Conservation (phyloP, 1,140 invertebrate species). For the Penaeus chinensis region DNA sequence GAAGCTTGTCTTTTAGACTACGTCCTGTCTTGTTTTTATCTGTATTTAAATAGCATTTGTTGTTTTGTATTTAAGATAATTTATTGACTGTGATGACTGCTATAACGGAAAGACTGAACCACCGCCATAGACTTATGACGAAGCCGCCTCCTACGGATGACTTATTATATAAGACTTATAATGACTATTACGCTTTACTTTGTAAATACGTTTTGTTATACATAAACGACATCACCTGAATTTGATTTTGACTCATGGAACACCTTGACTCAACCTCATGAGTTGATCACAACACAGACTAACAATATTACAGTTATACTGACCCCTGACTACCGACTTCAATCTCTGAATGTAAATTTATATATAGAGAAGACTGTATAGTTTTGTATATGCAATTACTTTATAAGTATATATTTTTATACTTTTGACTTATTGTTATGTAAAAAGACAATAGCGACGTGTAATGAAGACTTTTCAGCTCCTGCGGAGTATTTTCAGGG, state of each 20-base stretch:
- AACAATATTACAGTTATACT: not conserved
- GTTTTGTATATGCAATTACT: slow-evolving; percentile 16
- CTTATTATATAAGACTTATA: not conserved
- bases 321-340: not conserved
- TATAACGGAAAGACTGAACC: slow-evolving; percentile 37
- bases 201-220: slow-evolving; percentile 52
- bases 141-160: not conserved
- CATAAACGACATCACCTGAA: slow-evolving; percentile 51
- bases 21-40: slow-evolving; percentile 28
- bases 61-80: slow-evolving; percentile 62
- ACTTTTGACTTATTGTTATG: not conserved
- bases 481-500: not conserved
- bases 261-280: not conserved
- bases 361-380: slow-evolving; percentile 1
- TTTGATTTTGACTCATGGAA: slow-evolving; percentile 43
- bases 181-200: slow-evolving; percentile 28
- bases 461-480: not conserved
- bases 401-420: slow-evolving; percentile 14
- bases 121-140: slow-evolving; percentile 57
- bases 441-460: not conserved
- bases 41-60: slow-evolving; percentile 55
- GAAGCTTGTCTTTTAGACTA: slow-evolving; percentile 39
- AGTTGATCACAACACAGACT: not conserved
- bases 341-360: slow-evolving; percentile 2
- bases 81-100: slow-evolving; percentile 61